Base-by-base conservation (phyloP, 2,113 vertebrate species). In the Nannospalax galili region DNA sequence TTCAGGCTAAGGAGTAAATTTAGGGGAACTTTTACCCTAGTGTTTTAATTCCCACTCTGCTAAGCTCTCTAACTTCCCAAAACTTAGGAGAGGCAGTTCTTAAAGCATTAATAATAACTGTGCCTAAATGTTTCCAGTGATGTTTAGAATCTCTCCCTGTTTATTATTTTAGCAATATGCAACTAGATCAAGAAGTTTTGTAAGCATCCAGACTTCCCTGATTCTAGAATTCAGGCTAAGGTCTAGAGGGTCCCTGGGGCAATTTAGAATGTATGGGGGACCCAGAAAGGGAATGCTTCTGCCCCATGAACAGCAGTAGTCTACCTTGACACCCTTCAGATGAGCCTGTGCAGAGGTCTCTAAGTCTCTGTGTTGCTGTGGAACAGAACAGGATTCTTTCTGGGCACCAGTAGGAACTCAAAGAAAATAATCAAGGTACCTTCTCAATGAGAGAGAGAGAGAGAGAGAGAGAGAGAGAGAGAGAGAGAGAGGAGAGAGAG, bases 61-160 rank as follows among this genome's bases (percentile, higher is more conserved):
- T 82, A 20, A 96, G 70, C 26, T 17, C 42, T 75, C 65, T 67
- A 60, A 1, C 48, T 62, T n/a, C 73, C 88, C 90, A n/a, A 75
- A 40, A 73, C 28, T 74, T 84, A 45, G 79, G 77, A 92, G 78
- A 79, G 28, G 52, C 48, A 26, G 1, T 40, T 92, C 88, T 91
- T 79, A 86, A 93, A 87, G 75, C 52, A 11, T 37, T 67, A 32
- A 48, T 73, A 40, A 77, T 75, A 37, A 42, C 60, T 42, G 26
- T 72, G 65, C 64, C 64, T 93, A 60, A 48, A 28, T 30, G 40
- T 87, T 80, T 69, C 90, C 78, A 42, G 0, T 0, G 5, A 73
- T 32, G 42, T 84, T 90, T 77, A 95, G 62, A 77, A 73, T 64
- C 16, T 17, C 28, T 79, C 92, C 84, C 62, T 97, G 35, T 19